Percentiles rank a stretch among this genome's conserved stretches.
Conservation (phyloP, 1,140 invertebrate genomes). For the Asobara japonica region DNA sequence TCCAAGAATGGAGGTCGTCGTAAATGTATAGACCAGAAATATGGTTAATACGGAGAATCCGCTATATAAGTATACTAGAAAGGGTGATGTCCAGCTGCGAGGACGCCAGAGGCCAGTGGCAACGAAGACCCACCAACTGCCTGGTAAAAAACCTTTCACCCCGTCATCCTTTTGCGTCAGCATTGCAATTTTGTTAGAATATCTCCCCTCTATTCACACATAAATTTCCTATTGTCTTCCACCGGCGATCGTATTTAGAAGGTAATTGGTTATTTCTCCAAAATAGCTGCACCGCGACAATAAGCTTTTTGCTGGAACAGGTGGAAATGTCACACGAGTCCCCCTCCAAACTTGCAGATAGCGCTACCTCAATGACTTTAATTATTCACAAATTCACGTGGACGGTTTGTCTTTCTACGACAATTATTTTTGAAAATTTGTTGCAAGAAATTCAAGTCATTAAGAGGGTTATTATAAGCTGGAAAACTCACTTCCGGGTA, state of each 20-base stretch:
- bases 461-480: background rate
- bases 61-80: background rate
- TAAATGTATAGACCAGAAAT: constrained; percentile 24
- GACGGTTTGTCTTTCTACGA: background rate
- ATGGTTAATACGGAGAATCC: background rate
- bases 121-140: constrained; percentile 19
- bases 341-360: background rate
- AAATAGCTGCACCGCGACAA: background rate
- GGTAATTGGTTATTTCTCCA: background rate
- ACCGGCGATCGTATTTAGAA: background rate
- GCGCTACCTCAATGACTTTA: background rate
- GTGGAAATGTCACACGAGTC: background rate
- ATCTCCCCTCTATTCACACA: background rate
- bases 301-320: background rate
- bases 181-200: background rate
- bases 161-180: background rate
- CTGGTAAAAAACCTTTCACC: constrained; percentile 12
- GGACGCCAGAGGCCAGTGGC: constrained; percentile 22
- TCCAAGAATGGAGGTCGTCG: constrained; percentile 13
- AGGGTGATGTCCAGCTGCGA: background rate
- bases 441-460: background rate
- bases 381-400: background rate
- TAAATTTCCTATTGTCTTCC: background rate
- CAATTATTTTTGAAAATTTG: background rate
- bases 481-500: background rate